Conservation (phyloP, 2,113 vertebrate genomes). For the Alethe diademata region DNA sequence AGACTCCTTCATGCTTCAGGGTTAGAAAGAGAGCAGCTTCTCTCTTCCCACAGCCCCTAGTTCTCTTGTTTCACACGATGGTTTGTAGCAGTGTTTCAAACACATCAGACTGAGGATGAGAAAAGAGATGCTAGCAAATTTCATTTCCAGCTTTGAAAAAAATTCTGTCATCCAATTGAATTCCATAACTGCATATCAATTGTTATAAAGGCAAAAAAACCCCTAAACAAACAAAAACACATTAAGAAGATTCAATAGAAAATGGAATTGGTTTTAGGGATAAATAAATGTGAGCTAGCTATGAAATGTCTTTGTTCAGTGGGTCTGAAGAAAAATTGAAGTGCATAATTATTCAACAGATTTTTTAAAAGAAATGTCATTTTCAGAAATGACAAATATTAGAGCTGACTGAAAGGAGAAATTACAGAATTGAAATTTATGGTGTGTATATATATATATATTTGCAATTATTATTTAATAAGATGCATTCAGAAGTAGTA, state of each 20-base stretch:
- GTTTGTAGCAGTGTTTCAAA: not conserved
- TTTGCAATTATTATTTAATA: slow-evolving; percentile 18
- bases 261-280: not conserved
- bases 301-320: not conserved
- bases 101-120: not conserved
- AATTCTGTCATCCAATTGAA: not conserved
- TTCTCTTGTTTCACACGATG: not conserved
- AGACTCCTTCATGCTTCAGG: not conserved
- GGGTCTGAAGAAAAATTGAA: not conserved
- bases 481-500: not conserved
- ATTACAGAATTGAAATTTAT: not conserved
- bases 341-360: not conserved
- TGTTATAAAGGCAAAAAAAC: not conserved
- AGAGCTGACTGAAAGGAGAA: not conserved
- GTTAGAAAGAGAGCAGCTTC: not conserved
- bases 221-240: not conserved
- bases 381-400: not conserved
- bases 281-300: not conserved
- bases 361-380: not conserved
- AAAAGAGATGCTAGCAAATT: not conserved
- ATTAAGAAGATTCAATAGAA: not conserved
- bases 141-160: not conserved
- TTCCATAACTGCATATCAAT: not conserved
- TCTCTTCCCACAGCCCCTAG: not conserved
- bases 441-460: not conserved